Conservation (phyloP, 2,888 invertebrate species). For the Macroteleia sp. region DNA sequence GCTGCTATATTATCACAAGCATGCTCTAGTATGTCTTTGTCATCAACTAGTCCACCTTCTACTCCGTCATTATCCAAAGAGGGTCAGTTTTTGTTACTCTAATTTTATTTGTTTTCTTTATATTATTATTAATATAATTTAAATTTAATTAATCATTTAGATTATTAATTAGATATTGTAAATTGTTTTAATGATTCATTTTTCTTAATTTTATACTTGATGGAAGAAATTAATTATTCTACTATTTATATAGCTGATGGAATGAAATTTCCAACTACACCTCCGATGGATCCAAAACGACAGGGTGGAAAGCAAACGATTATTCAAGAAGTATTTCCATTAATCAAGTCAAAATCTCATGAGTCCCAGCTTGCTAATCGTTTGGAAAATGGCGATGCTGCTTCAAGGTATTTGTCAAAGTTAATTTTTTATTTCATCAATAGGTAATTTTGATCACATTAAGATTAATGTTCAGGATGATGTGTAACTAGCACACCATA, state of each 20-base stretch:
- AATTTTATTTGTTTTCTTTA: background rate
- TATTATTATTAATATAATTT: too few species aligned
- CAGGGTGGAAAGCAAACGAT: constrained; percentile 85
- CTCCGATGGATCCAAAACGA: constrained; percentile 91
- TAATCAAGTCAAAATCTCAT: constrained; percentile 96
- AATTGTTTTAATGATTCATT: too few species aligned
- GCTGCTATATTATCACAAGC: constrained; percentile 81
- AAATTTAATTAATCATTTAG: background rate
- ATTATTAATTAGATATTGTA: too few species aligned
- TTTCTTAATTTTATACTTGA: too few species aligned
- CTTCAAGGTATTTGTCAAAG: constrained; percentile 82
- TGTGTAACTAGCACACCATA: too few species aligned
- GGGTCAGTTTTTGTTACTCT: constrained; percentile 57
- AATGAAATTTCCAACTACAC: constrained; percentile 91
- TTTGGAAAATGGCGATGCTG: constrained; percentile 85
- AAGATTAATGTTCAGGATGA: too few species aligned
- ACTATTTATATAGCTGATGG: constrained; percentile 76
- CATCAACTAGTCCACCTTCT: constrained; percentile 83
- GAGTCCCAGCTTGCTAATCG: constrained; percentile 93
- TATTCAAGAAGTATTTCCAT: constrained; percentile 84
- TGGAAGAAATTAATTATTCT: too few species aligned
- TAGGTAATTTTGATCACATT: too few species aligned
- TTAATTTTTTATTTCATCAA: too few species aligned
- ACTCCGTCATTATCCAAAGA: constrained; percentile 77
- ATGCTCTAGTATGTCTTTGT: constrained; percentile 85